Evolutionary conservation across 2,797 vertebrate genomes (phyloP), one percentile per base, ranked within the genome.

Genomic region (Poeciliopsis infans): DNA sequence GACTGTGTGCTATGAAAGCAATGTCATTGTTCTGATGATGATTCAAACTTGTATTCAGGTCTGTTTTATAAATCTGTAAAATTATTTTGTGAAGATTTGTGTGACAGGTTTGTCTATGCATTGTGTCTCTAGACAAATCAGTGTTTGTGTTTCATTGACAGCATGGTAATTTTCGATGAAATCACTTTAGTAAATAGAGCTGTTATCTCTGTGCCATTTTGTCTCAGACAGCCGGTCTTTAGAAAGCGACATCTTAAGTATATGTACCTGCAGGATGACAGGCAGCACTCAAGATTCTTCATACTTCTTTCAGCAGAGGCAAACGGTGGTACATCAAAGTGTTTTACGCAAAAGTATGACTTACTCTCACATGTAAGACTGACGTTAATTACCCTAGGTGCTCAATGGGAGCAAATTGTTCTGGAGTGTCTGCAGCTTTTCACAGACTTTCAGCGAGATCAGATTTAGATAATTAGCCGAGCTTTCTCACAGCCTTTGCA

Each of bases 131-230:
- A 80, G 79, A 80, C 72, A 91, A 89, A 87, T 93, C 79, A 71
- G 76, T 82, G 83, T 90, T 89, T 89, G 87, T 86, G 87, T 91
- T 93, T 90, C 71, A 80, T 72, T 82, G 83, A 80, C 80, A 80
- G 81, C 87, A 79, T 85, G 76, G 89, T 92, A 88, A 91, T 91
- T 90, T 90, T 75, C 83, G 90, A 87, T 91, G 81, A 94, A 94
- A 93, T 94, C 89, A 86, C 87, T 92, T 90, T 72, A 83, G 90
- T 92, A 93, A 94, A 94, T 91, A 91, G 90, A 92, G 90, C 91
- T 85, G 90, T 94, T 94, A 91, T 92, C 89, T 90, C 85, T 83
- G 85, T 87, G 74, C 85, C 82, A 90, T 94, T 91, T 91, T 86
- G 80, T 92, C 81, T 91, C 80, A 87, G 87, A 91, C 82, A 89